Base-by-base conservation (phyloP, 1,140 invertebrate species). In the Oryzaephilus surinamensis region DNA sequence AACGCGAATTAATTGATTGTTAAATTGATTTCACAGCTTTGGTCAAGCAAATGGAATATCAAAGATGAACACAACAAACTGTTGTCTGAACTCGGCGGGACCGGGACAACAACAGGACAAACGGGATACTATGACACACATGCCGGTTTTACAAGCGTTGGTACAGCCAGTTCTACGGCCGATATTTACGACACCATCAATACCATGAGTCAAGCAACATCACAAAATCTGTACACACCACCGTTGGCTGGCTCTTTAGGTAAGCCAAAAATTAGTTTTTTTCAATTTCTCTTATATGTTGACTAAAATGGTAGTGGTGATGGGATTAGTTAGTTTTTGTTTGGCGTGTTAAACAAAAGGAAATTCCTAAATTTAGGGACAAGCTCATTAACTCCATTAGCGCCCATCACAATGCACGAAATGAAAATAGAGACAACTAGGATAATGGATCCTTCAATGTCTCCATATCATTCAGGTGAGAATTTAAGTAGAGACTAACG, bases 1-100 rank as follows among this genome's bases (percentile, higher is more conserved):
- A n/a, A n/a, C n/a, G n/a, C n/a, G n/a, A n/a, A n/a, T n/a, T n/a
- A n/a, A n/a, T n/a, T n/a, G n/a, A n/a, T n/a, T n/a, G n/a, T n/a
- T n/a, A n/a, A n/a, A n/a, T n/a, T n/a, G n/a, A n/a, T 20, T 35
- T 60, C 71, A 21, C 73, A 87, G 85, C 74, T 87, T 45, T 87
- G 83, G 73, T 82, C 84, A 27, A 77, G 76, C 45, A 88, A 89
- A 70, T 88, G 84, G 85, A 83, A 79, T 57, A 77, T 88, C 52
- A 88, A 88, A 61, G 85, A 89, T 60, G 84, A 88, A 55, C 83
- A 86, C 67, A n/a, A n/a, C n/a, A 88, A 87, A 63, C 65, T 88
- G 32, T 62, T 88, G 30, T 85, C 80, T 14, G 84, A 89, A 57
- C 69, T 88, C 5, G 81, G 81, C 6, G 76, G 73, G 21, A 59